Evolutionary conservation across 2,888 invertebrate genomes (phyloP).

Genomic region (Quadriops clusia): DNA sequence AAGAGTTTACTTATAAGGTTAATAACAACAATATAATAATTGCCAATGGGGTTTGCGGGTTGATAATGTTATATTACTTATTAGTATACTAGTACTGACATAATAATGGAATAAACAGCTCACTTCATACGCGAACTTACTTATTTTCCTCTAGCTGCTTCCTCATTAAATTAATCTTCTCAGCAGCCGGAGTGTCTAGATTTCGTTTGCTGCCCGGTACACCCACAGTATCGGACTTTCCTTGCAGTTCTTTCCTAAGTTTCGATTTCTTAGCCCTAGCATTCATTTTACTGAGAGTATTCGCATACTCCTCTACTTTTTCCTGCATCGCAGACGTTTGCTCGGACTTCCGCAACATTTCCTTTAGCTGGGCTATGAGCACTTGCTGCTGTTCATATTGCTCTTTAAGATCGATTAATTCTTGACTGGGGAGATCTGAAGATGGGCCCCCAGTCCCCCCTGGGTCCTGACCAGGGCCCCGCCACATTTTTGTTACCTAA

Average conservation of each 20-base stretch:
- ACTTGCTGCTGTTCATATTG: conserved; percentile 34
- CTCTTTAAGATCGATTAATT: conserved; percentile 31
- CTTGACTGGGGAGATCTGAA: conserved; percentile 16
- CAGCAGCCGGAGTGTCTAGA: conserved; percentile 37
- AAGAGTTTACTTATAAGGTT: too few species aligned
- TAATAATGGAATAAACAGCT: too few species aligned
- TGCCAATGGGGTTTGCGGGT: too few species aligned
- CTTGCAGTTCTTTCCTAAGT: conserved; percentile 22
- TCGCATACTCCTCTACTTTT: conserved; percentile 36
- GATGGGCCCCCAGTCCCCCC: conserved; percentile 9
- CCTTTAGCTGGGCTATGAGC: conserved; percentile 35
- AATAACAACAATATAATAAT: too few species aligned
- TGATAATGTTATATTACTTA: too few species aligned
- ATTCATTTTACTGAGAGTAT: conserved; percentile 32
- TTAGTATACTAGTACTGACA: too few species aligned
- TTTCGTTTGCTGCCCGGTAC: conserved; percentile 14
- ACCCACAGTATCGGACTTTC: conserved; percentile 14
- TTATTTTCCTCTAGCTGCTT: conserved; percentile 45
- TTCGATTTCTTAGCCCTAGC: conserved; percentile 28
- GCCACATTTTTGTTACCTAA: conserved; percentile 29
- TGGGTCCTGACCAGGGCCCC: conserved; percentile 24
- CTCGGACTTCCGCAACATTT: conserved; percentile 35
- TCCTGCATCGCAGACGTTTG: conserved; percentile 32
- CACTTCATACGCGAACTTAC: conserved; percentile 19
- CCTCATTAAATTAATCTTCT: conserved; percentile 40